Percentiles rank a stretch among this genome's conserved stretches.
phyloP scores from a whole-genome alignment of 2,888 invertebrate species.

The Pecten maximus region DNA sequence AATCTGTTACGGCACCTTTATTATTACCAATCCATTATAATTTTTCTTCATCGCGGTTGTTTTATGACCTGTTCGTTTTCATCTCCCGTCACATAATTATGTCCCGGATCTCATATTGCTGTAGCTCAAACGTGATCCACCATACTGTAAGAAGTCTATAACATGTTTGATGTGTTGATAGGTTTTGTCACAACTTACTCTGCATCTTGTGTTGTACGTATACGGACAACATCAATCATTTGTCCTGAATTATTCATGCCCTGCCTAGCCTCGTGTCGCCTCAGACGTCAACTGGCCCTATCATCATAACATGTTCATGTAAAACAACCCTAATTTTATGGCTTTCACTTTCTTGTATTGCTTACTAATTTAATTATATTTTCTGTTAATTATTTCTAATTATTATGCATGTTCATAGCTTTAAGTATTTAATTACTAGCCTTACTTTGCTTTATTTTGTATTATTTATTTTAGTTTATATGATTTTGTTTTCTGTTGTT shows the following conservation, averaged over 20 bases:
- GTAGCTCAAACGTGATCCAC: neutral
- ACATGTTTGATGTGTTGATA: constrained; percentile 5
- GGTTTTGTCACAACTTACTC: neutral
- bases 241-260: constrained; percentile 8
- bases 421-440: neutral
- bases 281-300: neutral
- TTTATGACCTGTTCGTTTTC: constrained; percentile 4
- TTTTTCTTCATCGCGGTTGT: neutral
- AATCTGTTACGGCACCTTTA: neutral
- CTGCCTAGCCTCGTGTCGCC: constrained; percentile 28
- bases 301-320: neutral
- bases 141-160: neutral
- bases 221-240: neutral
- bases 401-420: neutral
- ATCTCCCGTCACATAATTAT: neutral
- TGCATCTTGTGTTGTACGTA: constrained; percentile 28
- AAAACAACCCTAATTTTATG: neutral
- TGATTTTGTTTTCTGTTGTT: neutral
- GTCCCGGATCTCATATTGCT: neutral
- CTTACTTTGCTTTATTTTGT: neutral
- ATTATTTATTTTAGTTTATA: neutral
- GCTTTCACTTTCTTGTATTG: neutral
- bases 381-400: neutral
- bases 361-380: constrained; percentile 15
- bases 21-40: neutral